Percentiles rank a stretch among this genome's conserved stretches.
Evolutionary conservation across 2,797 vertebrate species (phyloP).

Genomic region (Naso thynnoides): DNA sequence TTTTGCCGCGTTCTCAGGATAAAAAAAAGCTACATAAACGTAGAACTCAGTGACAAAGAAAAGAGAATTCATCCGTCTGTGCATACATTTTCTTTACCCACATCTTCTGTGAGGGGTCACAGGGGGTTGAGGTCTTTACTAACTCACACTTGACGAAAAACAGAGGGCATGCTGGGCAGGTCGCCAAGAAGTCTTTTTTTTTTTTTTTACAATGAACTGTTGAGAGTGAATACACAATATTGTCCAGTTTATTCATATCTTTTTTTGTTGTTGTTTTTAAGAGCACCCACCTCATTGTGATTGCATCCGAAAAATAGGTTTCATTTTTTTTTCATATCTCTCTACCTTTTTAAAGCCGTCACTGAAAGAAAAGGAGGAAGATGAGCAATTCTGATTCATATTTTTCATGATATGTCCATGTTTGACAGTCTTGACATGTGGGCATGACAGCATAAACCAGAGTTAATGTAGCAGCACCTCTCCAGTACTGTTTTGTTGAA

Average conservation of each 20-base stretch:
- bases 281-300: too few relatives aligned
- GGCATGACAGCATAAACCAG: constrained; percentile 31
- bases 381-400: constrained; percentile 14
- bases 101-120: not conserved
- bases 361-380: not conserved
- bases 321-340: too few relatives aligned
- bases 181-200: not conserved
- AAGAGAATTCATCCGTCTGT: not conserved
- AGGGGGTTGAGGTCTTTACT: not conserved
- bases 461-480: constrained; percentile 36
- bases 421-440: constrained; percentile 35
- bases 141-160: not conserved
- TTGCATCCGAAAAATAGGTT: too few relatives aligned
- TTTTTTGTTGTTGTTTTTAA: too few relatives aligned
- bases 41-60: constrained; percentile 20
- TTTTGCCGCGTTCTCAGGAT: not conserved
- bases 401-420: constrained; percentile 9
- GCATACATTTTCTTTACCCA: not conserved
- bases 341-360: too few relatives aligned
- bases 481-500: constrained; percentile 20
- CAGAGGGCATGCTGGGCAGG: not conserved
- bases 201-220: not conserved
- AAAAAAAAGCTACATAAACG: constrained; percentile 17
- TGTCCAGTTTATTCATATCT: too few relatives aligned
- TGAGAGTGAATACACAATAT: not conserved